Conservation (phyloP, 1,140 invertebrate species). For the Holcopasites calliopsidis region DNA sequence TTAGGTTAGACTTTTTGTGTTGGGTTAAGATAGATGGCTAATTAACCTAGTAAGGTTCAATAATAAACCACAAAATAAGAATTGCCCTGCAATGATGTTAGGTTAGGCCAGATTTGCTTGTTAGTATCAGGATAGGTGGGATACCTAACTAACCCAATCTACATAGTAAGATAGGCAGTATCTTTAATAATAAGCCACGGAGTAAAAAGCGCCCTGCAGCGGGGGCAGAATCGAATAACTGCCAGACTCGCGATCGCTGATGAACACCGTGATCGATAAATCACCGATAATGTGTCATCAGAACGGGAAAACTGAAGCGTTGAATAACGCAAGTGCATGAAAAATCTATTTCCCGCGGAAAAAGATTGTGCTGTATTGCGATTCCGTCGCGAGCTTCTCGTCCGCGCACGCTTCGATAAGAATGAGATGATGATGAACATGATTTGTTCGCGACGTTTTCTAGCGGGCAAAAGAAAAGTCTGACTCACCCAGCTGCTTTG, state of each 20-base stretch:
- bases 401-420: slow-evolving; percentile 5
- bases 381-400: slow-evolving; percentile 29
- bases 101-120: no score
- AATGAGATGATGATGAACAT: slow-evolving; percentile 22
- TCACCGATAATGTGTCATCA: neutral
- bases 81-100: no score
- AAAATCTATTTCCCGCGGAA: no score
- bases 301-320: neutral
- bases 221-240: no score
- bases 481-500: slow-evolving; percentile 84
- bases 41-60: no score
- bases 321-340: neutral
- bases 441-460: slow-evolving; percentile 16
- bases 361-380: neutral
- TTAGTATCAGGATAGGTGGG: no score
- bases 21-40: no score
- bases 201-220: neutral
- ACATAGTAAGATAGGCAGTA: no score
- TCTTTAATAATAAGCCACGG: neutral
- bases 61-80: no score
- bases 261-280: neutral
- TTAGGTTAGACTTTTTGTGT: no score
- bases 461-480: slow-evolving; percentile 22
- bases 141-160: no score
- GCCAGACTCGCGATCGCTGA: neutral